Evolutionary conservation across 2,113 vertebrate species (phyloP).

Genomic region (Xiphophorus hellerii): DNA sequence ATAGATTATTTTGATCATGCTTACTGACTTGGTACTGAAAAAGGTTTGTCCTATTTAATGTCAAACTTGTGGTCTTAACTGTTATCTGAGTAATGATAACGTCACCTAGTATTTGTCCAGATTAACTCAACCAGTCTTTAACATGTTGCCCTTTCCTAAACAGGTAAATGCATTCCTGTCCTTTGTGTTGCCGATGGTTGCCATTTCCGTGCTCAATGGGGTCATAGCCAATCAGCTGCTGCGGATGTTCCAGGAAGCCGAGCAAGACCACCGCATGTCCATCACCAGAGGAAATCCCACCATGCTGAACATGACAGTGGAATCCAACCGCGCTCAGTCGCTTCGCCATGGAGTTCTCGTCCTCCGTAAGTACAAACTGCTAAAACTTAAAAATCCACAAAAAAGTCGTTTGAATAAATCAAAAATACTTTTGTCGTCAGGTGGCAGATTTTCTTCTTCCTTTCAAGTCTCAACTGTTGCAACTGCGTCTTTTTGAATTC

Average conservation of each 20-base stretch:
- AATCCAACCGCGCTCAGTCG: constrained; percentile 90
- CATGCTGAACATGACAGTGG: constrained; percentile 86
- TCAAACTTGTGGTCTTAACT: background rate
- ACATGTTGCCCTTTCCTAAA: background rate
- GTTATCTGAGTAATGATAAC: background rate
- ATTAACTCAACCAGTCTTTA: background rate
- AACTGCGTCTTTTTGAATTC: background rate
- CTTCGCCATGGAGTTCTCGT: constrained; percentile 92
- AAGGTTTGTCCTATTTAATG: background rate
- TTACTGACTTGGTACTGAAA: background rate
- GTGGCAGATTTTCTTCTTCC: background rate
- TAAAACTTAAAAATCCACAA: background rate
- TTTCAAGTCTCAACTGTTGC: background rate
- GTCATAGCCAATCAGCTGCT: constrained; percentile 95
- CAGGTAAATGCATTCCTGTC: constrained; percentile 94
- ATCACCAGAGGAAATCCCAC: constrained; percentile 84
- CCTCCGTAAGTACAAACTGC: constrained; percentile 84
- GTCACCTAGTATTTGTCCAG: background rate
- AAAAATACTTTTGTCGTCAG: background rate
- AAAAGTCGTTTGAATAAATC: background rate
- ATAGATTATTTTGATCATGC: too few species aligned
- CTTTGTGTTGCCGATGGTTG: constrained; percentile 91
- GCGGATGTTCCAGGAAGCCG: constrained; percentile 89
- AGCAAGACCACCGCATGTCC: constrained; percentile 88
- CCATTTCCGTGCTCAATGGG: constrained; percentile 91